Evolutionary conservation across 1,140 invertebrate genomes (phyloP).

Genomic region (Drosophila aff.): DNA sequence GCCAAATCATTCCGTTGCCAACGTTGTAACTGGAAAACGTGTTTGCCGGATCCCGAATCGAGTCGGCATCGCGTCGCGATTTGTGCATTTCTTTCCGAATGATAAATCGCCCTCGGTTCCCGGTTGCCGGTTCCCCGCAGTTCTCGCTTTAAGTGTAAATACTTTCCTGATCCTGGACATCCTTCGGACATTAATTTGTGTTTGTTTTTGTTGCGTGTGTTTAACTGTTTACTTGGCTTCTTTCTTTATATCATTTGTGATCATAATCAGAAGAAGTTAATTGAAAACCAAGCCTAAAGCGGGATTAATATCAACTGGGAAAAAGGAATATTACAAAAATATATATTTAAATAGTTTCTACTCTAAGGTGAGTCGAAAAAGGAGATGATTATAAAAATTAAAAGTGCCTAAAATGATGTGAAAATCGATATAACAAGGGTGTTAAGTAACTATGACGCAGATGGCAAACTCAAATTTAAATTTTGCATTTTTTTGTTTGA

Average conservation of each 20-base stretch:
- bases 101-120: conserved; percentile 9
- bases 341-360: neutral
- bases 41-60: conserved; percentile 62
- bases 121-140: too few relatives aligned
- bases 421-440: neutral
- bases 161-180: neutral
- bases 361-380: conserved; percentile 2
- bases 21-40: conserved; percentile 74
- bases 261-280: conserved; percentile 17
- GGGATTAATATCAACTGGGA: conserved; percentile 15
- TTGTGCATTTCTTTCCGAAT: conserved; percentile 10
- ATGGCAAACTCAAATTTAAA: neutral
- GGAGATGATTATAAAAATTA: too few relatives aligned
- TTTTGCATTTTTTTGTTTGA: neutral
- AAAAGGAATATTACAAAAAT: conserved; percentile 13
- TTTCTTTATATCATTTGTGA: neutral
- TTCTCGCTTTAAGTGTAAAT: neutral
- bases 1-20: conserved; percentile 75
- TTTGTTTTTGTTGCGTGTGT: conserved; percentile 35
- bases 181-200: neutral
- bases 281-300: conserved; percentile 1
- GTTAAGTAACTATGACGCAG: neutral
- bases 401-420: neutral
- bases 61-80: conserved; percentile 30
- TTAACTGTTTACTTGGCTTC: conserved; percentile 10